Conservation (phyloP, 2,888 invertebrate genomes). For the Synanthedon myopaeformis region DNA sequence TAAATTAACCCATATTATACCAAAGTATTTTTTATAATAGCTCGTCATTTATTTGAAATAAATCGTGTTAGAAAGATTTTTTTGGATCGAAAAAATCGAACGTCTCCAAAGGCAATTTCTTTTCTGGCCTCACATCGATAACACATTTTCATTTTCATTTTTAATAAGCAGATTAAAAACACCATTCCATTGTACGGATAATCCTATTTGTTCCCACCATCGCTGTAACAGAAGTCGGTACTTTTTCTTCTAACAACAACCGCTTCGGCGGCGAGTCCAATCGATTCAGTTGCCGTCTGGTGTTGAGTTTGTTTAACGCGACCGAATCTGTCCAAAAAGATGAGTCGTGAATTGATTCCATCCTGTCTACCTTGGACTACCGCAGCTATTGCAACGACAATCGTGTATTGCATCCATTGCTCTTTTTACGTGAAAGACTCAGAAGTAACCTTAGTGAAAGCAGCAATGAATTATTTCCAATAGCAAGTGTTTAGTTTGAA, state of each 20-base stretch:
- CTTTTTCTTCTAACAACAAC: slow-evolving; percentile 20
- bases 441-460: not conserved
- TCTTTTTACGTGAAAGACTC: not conserved
- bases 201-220: slow-evolving; percentile 20
- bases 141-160: too few relatives aligned
- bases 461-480: not conserved
- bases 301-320: slow-evolving; percentile 59
- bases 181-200: not conserved
- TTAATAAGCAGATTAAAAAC: not conserved
- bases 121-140: too few relatives aligned
- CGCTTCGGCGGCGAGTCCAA: slow-evolving; percentile 37
- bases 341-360: slow-evolving; percentile 56
- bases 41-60: too few relatives aligned
- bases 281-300: slow-evolving; percentile 45
- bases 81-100: too few relatives aligned
- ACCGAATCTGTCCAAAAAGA: slow-evolving; percentile 56
- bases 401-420: not conserved
- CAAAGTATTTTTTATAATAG: too few relatives aligned
- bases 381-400: not conserved
- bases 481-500: not conserved
- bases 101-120: too few relatives aligned
- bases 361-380: slow-evolving; percentile 10
- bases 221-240: slow-evolving; percentile 9
- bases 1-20: too few relatives aligned
- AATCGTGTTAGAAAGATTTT: too few relatives aligned